These are phyloP conservation scores for Melanotaenia duboulayi DNA, from an alignment of 2,113 vertebrate species.

Conservation along the genomic window DNA sequence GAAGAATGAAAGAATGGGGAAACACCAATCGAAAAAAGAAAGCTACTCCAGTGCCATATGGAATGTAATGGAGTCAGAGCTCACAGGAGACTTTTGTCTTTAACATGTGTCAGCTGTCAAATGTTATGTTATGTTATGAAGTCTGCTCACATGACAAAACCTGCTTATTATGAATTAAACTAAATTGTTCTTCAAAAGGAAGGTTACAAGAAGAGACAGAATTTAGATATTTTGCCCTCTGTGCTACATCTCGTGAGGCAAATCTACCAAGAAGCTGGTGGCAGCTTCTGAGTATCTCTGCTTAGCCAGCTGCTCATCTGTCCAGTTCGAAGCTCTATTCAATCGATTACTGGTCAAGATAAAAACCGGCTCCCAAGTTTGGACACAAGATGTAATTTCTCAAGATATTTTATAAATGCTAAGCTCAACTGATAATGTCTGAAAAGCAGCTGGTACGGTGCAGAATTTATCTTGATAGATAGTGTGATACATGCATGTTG, in stretches of 20 bases:
- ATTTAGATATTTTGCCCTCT: too few species aligned
- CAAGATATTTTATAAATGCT: too few species aligned
- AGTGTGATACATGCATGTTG: too few species aligned
- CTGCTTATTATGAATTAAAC: not conserved
- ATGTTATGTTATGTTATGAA: slow-evolving; percentile 37
- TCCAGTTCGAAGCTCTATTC: not conserved
- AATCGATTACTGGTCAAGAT: too few species aligned
- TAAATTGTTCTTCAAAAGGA: not conserved
- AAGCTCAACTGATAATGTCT: too few species aligned
- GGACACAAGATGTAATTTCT: too few species aligned
- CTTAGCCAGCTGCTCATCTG: too few species aligned
- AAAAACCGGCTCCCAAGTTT: too few species aligned
- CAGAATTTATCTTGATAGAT: too few species aligned
- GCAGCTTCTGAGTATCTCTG: not conserved
- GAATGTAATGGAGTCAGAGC: slow-evolving; percentile 35
- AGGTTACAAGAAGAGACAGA: too few species aligned
- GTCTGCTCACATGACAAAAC: not conserved
- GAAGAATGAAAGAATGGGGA: slow-evolving; percentile 48
- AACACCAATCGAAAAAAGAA: slow-evolving; percentile 32
- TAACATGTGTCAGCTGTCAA: slow-evolving; percentile 46
- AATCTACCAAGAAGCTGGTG: not conserved
- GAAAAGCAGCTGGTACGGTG: too few species aligned
- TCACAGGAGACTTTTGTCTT: slow-evolving; percentile 51
- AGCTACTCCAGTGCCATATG: slow-evolving; percentile 56
- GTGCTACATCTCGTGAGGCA: too few species aligned